phyloP scores from a whole-genome alignment of 64 coral and sea anemone species.

The Actinia equina region DNA sequence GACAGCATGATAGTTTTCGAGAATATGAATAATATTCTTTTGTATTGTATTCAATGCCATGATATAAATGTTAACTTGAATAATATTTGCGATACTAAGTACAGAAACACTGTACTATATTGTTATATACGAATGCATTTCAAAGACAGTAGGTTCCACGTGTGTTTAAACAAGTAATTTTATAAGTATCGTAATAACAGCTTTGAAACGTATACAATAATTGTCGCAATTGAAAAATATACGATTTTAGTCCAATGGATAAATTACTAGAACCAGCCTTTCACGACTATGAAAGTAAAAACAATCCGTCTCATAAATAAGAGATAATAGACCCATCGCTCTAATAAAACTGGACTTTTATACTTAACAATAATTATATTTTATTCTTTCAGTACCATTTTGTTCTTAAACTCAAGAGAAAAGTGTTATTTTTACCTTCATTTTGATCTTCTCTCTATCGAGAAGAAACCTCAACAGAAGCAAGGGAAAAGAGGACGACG shows the following conservation, averaged over 20 bases:
- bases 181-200: background rate
- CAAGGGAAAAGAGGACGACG: slow-evolving; percentile 37
- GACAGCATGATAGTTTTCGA: no score
- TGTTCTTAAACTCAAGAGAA: background rate
- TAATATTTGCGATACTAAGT: no score
- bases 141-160: no score
- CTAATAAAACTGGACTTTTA: background rate
- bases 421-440: slow-evolving; percentile 57
- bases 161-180: no score
- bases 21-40: no score
- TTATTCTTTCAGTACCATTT: background rate
- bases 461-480: slow-evolving; percentile 48
- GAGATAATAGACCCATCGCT: background rate
- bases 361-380: background rate
- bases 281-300: background rate
- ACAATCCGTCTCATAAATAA: background rate
- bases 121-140: no score
- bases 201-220: background rate
- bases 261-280: background rate
- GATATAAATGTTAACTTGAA: no score
- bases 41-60: no score
- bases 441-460: slow-evolving; percentile 36
- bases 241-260: background rate
- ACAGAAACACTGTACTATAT: no score
- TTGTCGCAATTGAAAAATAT: background rate